A percentile compares a stretch with the other conserved stretches of the same genome.
Conservation (phyloP, 2,113 vertebrate species). For the Ornithorhynchus anatinus region DNA sequence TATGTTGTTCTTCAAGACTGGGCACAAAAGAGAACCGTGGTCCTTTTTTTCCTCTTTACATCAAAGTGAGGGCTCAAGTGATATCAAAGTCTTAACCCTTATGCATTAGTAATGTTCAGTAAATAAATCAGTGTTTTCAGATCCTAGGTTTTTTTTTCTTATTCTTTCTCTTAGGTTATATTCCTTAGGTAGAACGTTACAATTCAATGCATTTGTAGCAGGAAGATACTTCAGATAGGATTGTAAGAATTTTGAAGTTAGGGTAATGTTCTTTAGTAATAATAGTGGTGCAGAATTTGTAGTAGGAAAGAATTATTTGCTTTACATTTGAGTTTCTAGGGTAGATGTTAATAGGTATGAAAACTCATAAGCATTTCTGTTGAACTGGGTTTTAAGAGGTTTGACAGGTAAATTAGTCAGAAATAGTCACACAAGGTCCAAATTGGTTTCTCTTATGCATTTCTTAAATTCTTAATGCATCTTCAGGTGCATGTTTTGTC, state of each 20-base stretch:
- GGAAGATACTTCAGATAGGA: slow-evolving; percentile 15
- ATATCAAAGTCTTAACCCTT: slow-evolving; percentile 76
- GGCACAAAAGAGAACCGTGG: slow-evolving; percentile 1
- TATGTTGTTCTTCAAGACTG: slow-evolving; percentile 24
- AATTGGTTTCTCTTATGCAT: no score
- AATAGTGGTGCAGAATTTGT: slow-evolving; percentile 5
- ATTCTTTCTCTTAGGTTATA: slow-evolving; percentile 36
- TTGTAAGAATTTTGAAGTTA: neutral
- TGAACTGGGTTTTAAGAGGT: neutral
- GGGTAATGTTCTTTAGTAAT: neutral
- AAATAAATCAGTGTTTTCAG: slow-evolving; percentile 72
- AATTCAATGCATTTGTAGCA: slow-evolving; percentile 35
- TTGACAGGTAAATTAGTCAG: neutral
- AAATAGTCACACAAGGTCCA: no score
- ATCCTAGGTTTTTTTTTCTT: slow-evolving; percentile 53
- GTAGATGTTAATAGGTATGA: neutral
- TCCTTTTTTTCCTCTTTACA: slow-evolving; percentile 33
- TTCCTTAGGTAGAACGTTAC: slow-evolving; percentile 43
- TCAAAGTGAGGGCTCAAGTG: slow-evolving; percentile 65
- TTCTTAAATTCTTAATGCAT: no score
- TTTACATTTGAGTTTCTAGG: slow-evolving; percentile 13
- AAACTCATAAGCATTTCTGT: neutral
- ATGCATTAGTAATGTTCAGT: slow-evolving; percentile 74
- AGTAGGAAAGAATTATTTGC: neutral
- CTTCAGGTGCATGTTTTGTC: no score